These are phyloP conservation scores for Pandion haliaetus DNA, from an alignment of 2,113 vertebrate genomes.

Conservation along the genomic window DNA sequence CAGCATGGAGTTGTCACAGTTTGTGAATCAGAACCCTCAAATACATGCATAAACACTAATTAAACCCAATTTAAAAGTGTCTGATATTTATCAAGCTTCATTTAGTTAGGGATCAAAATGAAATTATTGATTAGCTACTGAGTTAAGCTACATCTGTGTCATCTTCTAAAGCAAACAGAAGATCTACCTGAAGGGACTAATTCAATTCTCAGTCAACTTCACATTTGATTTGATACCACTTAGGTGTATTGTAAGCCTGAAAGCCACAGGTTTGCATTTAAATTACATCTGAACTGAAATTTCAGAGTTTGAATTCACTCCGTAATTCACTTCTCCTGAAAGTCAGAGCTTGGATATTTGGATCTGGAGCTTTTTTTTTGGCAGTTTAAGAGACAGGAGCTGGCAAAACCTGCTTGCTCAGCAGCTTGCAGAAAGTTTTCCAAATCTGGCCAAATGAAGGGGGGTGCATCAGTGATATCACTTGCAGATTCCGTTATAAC, in stretches of 20 bases:
- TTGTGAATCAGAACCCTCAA: slow-evolving; percentile 35
- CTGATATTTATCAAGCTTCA: slow-evolving; percentile 36
- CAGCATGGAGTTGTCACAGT: neutral
- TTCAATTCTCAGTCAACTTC: neutral
- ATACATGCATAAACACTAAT: slow-evolving; percentile 38
- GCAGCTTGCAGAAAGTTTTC: neutral
- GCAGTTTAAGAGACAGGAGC: neutral
- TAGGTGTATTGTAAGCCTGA: neutral
- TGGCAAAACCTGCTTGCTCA: neutral
- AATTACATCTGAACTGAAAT: neutral
- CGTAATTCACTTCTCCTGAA: neutral
- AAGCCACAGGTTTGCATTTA: neutral
- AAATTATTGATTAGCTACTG: slow-evolving; percentile 38
- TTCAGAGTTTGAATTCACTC: neutral
- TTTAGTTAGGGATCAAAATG: slow-evolving; percentile 44
- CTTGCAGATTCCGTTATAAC: neutral
- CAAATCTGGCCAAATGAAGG: neutral
- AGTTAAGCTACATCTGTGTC: neutral
- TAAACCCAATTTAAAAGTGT: slow-evolving; percentile 31
- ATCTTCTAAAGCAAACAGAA: neutral
- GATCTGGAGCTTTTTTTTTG: neutral
- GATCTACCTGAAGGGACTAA: neutral
- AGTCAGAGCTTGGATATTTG: neutral
- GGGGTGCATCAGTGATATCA: neutral
- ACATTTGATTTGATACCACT: neutral